Base-by-base conservation (phyloP, 1,140 invertebrate species). In the Drosophila seguyi region DNA sequence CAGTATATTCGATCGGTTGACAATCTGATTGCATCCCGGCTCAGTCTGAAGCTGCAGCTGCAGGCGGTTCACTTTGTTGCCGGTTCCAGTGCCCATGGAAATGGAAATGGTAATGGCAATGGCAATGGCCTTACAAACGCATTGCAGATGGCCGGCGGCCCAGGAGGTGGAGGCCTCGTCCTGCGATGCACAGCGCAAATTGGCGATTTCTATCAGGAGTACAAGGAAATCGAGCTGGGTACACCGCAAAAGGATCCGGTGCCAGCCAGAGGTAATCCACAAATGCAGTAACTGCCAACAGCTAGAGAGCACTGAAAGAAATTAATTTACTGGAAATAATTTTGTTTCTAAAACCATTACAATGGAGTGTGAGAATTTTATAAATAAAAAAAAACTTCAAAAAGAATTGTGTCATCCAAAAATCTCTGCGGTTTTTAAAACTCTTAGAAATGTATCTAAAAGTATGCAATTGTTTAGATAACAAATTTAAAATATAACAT, bases 221-320 rank as follows among this genome's bases (percentile, higher is more conserved):
- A 94, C 58, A 93, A 93, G 55, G 94, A 94, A 90, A 91, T 94
- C 41, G 92, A 93, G 78, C 90, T 94, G 74, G 93, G 93, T 36
- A 92, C 91, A 57, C 93, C 93, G 63, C 93, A 93, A 71, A 93
- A 92, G 76, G 93, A 94, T 92, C 94, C 94, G 47, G 91, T 94
- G 66, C 94, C 94, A 16, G 94, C 94, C 59, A 92, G 94, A 94
- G 94, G 94, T 94, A 92, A 93, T 93, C 69, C 59, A 56, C 72
- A 75, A 66, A 69, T 66, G 63, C 61, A 65, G 63, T 55, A 77
- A 42, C 47, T 62, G n/a, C 34, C 31, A 11, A 66, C 18, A 31
- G 29, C 27, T 25, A 41, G 8, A 20, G 10, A 18, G 25, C 75
- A 81, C 55, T 71, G 36, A 45, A 1, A 61, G 47, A 36, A 25